Percentiles rank a stretch among this genome's conserved stretches.
Evolutionary conservation across 2,888 invertebrate species (phyloP).

Genomic region (Agapostemon virescens): DNA sequence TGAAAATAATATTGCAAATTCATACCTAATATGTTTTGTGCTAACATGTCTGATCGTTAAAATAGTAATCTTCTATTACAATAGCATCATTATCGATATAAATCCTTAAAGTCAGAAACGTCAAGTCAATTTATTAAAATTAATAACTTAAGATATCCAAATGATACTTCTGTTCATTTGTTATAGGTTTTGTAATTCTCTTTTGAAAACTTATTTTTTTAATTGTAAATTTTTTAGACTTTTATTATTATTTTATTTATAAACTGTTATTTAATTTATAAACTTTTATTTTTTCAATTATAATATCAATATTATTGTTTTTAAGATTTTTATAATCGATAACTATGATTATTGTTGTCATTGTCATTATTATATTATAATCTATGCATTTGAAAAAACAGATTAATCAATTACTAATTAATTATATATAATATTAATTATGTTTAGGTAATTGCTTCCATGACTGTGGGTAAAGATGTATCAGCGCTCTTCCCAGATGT

Average conservation of each 20-base stretch:
- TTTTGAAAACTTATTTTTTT: background rate
- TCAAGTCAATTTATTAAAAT: background rate
- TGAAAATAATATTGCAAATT: background rate
- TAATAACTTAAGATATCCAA: slow-evolving; percentile 7
- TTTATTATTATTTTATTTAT: no score
- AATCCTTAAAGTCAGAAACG: background rate
- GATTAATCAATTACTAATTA: slow-evolving; percentile 1
- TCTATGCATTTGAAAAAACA: background rate
- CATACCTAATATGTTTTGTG: background rate
- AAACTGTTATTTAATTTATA: slow-evolving; percentile 2
- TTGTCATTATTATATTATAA: background rate
- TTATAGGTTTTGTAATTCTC: background rate
- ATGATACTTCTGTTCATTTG: background rate
- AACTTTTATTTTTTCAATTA: background rate
- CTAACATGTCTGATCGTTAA: background rate
- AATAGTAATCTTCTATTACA: background rate
- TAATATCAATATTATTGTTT: background rate
- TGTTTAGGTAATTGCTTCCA: slow-evolving; percentile 96
- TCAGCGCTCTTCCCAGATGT: slow-evolving; percentile 99
- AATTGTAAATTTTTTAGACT: no score
- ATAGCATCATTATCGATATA: background rate
- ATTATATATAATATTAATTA: slow-evolving; percentile 17
- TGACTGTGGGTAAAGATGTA: slow-evolving; percentile 99
- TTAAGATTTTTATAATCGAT: background rate
- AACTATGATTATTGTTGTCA: background rate